Conservation (phyloP, 2,888 invertebrate species). For the Azorinus chamasolen region DNA sequence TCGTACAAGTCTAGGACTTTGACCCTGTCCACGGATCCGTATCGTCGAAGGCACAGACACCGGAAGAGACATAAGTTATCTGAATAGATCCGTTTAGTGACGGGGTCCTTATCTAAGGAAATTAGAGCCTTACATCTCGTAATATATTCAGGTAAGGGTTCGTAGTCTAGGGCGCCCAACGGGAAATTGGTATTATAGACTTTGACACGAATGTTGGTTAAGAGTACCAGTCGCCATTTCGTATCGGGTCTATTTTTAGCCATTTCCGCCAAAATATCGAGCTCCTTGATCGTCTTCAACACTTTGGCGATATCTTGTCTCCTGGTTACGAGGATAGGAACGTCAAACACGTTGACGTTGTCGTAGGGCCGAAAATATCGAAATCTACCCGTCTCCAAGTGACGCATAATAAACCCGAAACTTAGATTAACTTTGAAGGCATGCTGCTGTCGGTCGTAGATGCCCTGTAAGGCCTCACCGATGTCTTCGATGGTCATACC, state of each 20-base stretch:
- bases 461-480: conserved; percentile 25
- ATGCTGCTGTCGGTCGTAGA: conserved; percentile 18
- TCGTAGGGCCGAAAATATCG: conserved; percentile 25
- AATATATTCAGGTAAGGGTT: conserved; percentile 11
- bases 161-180: background rate
- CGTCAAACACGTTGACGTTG: conserved; percentile 29
- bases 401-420: conserved; percentile 33
- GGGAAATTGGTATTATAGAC: conserved; percentile 3
- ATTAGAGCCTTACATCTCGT: background rate
- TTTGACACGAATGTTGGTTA: conserved; percentile 19
- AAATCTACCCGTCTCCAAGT: conserved; percentile 26
- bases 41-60: background rate
- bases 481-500: conserved; percentile 35
- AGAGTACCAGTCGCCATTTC: conserved; percentile 19
- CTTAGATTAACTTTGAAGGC: conserved; percentile 30
- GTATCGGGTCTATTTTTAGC: conserved; percentile 23
- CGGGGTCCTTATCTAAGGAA: conserved; percentile 4
- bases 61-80: conserved; percentile 4
- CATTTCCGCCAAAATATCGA: conserved; percentile 36
- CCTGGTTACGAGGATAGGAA: conserved; percentile 20
- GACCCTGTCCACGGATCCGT: conserved; percentile 1
- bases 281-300: conserved; percentile 4
- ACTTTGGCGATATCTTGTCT: conserved; percentile 17
- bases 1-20: background rate
- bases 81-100: background rate